These are phyloP conservation scores for Saccopteryx leptura DNA, from an alignment of 2,113 vertebrate genomes.

Conservation along the genomic window DNA sequence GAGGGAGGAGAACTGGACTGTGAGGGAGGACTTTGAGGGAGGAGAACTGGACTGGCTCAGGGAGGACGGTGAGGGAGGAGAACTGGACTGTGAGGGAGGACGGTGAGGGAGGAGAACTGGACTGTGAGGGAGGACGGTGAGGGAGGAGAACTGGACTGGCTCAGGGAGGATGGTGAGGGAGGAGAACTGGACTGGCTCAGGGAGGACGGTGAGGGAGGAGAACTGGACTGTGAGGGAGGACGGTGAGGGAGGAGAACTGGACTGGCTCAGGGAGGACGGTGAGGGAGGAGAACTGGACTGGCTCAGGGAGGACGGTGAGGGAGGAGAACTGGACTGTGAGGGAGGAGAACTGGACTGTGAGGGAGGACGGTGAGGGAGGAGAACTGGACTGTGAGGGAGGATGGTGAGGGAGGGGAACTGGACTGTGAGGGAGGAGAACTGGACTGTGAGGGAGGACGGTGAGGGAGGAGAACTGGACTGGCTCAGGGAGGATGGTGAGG, in stretches of 20 bases:
- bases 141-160: not conserved
- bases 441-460: not conserved
- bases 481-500: not conserved
- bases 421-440: too few relatives aligned
- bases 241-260: not conserved
- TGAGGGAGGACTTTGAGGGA: not conserved
- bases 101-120: too few relatives aligned
- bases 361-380: not conserved
- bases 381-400: not conserved
- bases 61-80: not conserved
- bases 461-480: not conserved
- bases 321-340: too few relatives aligned
- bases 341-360: not conserved
- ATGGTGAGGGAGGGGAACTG: not conserved
- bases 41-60: not conserved
- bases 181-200: not conserved
- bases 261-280: not conserved
- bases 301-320: not conserved
- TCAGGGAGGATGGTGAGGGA: not conserved
- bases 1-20: not conserved
- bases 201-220: not conserved
- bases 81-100: not conserved
- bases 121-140: not conserved
- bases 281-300: not conserved
- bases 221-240: not conserved